Evolutionary conservation across 2,113 vertebrate species (phyloP).

Genomic region (Cranoglanis bouderius): DNA sequence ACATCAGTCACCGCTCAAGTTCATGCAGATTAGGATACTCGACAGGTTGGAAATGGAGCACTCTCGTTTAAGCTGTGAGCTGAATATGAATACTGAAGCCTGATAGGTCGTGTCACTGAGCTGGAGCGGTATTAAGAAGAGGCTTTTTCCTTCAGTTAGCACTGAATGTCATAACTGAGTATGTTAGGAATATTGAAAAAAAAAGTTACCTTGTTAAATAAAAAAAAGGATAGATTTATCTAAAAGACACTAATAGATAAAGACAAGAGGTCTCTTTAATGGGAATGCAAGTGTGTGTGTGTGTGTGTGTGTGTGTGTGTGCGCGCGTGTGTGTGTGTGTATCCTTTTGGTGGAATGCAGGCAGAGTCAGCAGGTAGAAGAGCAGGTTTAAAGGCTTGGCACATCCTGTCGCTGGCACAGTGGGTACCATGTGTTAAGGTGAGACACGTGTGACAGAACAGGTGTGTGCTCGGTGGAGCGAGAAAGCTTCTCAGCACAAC

Average conservation of each 20-base stretch:
- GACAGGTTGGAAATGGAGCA: constrained; percentile 5
- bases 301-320: not conserved
- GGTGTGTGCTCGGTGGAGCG: constrained; percentile 46
- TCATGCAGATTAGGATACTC: constrained; percentile 28
- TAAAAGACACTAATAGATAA: not conserved
- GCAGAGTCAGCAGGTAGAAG: constrained; percentile 3
- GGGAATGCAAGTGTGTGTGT: not conserved
- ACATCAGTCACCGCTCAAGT: not conserved
- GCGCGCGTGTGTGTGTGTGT: not conserved
- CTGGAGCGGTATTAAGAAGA: not conserved
- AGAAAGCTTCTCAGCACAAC: constrained; percentile 32
- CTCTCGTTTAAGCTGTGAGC: not conserved
- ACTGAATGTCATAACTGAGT: not conserved
- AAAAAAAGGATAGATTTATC: not conserved
- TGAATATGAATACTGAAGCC: constrained; percentile 10
- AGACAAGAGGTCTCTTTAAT: not conserved
- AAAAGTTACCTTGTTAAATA: not conserved
- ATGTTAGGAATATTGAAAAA: not conserved
- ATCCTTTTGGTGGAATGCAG: not conserved
- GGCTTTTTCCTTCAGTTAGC: not conserved
- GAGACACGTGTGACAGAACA: constrained; percentile 38
- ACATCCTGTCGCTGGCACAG: constrained; percentile 46
- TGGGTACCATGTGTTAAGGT: constrained; percentile 19
- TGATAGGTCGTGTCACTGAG: not conserved
- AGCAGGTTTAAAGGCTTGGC: constrained; percentile 24